Conservation (phyloP, 2,797 vertebrate genomes). For the Bradypodion pumilum region DNA sequence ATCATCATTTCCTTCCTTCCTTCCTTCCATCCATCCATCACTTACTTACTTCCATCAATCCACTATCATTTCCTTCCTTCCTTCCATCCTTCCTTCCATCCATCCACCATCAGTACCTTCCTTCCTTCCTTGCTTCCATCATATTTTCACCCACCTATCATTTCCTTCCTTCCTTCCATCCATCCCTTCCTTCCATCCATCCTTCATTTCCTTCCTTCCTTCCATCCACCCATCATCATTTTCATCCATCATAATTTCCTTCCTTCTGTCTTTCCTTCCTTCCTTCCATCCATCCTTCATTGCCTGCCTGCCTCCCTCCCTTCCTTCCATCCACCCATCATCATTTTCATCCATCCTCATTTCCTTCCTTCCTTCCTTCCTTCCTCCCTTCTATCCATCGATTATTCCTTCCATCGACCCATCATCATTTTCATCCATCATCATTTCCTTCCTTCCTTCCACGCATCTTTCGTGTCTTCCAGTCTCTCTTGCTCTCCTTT, state of each 20-base stretch:
- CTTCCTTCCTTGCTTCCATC: too few species aligned
- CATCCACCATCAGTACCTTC: background rate
- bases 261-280: background rate
- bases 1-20: background rate
- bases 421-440: background rate
- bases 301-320: background rate
- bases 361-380: background rate
- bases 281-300: background rate
- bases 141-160: too few species aligned
- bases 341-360: too few species aligned
- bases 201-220: background rate
- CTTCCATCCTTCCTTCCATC: accelerated
- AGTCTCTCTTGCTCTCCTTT: too few species aligned
- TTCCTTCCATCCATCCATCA: too few species aligned
- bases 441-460: background rate
- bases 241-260: too few species aligned
- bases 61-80: background rate
- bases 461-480: too few species aligned
- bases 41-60: background rate
- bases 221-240: too few species aligned
- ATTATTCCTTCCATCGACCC: accelerated
- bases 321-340: background rate
- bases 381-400: accelerated
- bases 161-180: too few species aligned
- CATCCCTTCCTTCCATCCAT: background rate